Base-by-base conservation (phyloP, 2,113 vertebrate genomes). In the Trinectes maculatus region DNA sequence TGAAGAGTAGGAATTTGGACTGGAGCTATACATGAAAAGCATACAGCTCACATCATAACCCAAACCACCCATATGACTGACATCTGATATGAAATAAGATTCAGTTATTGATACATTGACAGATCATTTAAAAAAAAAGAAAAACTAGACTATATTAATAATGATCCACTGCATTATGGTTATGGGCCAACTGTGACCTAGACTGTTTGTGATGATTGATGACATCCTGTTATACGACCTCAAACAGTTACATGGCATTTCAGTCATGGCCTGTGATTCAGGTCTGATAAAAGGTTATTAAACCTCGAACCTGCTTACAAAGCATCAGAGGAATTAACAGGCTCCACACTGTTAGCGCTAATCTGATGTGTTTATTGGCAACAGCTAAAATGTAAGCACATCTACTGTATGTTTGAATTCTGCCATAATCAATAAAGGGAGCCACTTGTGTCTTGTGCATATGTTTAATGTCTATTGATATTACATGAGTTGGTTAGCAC, bases 281-380 rank as follows among this genome's bases (percentile, higher is more conserved):
- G 25, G 60, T 28, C 5, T 25, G 60, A 77, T 66, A 3, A 61
- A 61, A 43, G 36, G 37, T 22, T 47, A 43, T 39, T 31, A 67
- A 66, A 18, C 42, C 25, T 25, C 39, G 40, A 36, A 21, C 31
- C 28, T 22, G 40, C 46, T 42, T 37, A 12, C 2, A 39, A 26
- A 34, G 21, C 28, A n/a, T 25, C 19, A 19, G 6, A 47, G 55
- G 21, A 47, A 51, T 39, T 13, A 56, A 10, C 43, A 22, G 24
- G 13, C 34, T 24, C 43, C 11, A 6, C 9, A 6, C 19, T 40
- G 44, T 67, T 53, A 16, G 28, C 29, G 16, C 28, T 53, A 11
- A 44, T 72, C 63, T 53, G 33, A 63, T 39, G 18, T 33, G 26
- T 47, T 48, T 36, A 21, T 19, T 28, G 21, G 10, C n/a, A n/a